Evolutionary conservation across 2,797 vertebrate genomes (phyloP).

Genomic region (Gallirallus australis): DNA sequence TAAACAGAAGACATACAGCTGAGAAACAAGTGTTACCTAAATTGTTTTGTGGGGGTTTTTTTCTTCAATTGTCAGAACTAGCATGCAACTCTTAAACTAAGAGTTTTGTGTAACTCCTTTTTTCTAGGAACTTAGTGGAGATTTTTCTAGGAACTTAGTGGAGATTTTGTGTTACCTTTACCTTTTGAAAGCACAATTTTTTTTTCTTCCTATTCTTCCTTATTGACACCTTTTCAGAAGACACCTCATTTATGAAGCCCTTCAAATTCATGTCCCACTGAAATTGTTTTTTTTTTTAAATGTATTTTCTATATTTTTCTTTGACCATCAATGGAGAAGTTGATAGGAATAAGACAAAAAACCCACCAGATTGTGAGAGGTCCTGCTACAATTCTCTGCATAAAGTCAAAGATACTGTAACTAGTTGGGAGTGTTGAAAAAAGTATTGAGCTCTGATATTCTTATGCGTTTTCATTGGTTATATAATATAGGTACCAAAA

Average conservation of each 20-base stretch:
- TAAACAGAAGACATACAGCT: background rate
- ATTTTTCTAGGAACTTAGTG: background rate
- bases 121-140: background rate
- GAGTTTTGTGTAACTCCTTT: background rate
- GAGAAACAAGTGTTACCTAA: background rate
- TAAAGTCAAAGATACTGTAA: slow-evolving; percentile 13
- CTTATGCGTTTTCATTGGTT: slow-evolving; percentile 11
- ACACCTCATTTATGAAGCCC: slow-evolving; percentile 20
- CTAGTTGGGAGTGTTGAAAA: background rate
- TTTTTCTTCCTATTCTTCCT: background rate
- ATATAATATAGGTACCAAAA: background rate
- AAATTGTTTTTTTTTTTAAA: background rate
- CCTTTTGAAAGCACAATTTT: slow-evolving; percentile 28
- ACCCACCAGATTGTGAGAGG: slow-evolving; percentile 22
- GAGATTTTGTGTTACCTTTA: background rate
- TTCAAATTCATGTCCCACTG: slow-evolving; percentile 65
- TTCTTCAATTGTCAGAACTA: background rate
- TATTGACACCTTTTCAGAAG: slow-evolving; percentile 1
- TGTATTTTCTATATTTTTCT: background rate
- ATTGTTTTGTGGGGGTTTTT: too few species aligned
- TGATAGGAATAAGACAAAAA: slow-evolving; percentile 30
- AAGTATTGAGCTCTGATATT: background rate
- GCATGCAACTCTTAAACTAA: background rate
- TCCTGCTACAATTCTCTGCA: slow-evolving; percentile 30
- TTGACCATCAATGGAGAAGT: slow-evolving; percentile 42